Base-by-base conservation (phyloP, 2,113 vertebrate genomes). In the Orthonyx spaldingii region DNA sequence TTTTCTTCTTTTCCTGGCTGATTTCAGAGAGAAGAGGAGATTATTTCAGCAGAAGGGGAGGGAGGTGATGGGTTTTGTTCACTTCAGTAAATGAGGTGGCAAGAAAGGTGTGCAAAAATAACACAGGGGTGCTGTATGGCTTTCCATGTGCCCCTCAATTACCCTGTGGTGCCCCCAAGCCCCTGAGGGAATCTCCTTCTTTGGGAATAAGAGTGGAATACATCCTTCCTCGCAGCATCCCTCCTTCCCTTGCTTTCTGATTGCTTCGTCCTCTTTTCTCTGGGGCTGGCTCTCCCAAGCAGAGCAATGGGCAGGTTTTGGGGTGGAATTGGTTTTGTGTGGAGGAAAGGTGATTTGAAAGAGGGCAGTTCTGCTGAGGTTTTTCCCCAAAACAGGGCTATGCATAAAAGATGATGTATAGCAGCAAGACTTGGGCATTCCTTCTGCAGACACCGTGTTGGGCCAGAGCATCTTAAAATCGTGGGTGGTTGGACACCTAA, bases 11-110 rank as follows among this genome's bases (percentile, higher is more conserved):
- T 93, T 95, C 96, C 82, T 82, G 50, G 84, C 72, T 97, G 96
- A 84, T 97, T 96, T 96, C 80, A 65, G 65, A 78, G 89, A 72
- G 91, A 84, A 91, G 71, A 74, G 80, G 70, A 68, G 89, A 95
- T 96, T 97, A 95, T 97, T 97, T 91, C 93, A 94, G 79, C 82
- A 65, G 6, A 46, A 72, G 64, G 44, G 64, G 84, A 50, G 83
- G 85, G 96, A 96, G 88, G 93, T 57, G 17, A 68, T 11, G 6
- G 57, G 15, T 93, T 97, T 95, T 93, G 64, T 91, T 96, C 86
- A n/a, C 27, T 93, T 90, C 33, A 17, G 71, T 93, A 90, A 94
- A 89, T 89, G 80, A 46, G 46, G 86, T 53, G 30, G 35, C 57
- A 61, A 85, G 93, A 97, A 93, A 60, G 83, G 87, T 35, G 13